Conservation (phyloP, 64 coral and sea anemone genomes). For the Exaiptasia diaphana region DNA sequence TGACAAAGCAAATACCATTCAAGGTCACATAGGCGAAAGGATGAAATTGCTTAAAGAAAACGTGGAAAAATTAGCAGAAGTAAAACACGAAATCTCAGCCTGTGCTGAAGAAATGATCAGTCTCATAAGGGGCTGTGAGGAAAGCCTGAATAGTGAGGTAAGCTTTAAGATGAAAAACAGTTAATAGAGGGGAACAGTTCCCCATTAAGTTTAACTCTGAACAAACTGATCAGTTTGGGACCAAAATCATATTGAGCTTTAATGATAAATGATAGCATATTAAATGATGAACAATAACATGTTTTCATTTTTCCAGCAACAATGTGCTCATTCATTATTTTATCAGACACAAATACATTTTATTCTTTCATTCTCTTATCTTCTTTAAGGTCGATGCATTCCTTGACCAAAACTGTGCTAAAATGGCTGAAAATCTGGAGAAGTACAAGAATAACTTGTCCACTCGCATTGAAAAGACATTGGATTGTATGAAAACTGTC, state of each 20-base stretch:
- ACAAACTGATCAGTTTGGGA: too few relatives aligned
- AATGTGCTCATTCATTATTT: too few relatives aligned
- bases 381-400: neutral
- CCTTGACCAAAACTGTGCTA: neutral
- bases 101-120: neutral
- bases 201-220: too few relatives aligned
- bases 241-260: too few relatives aligned
- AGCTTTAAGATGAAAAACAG: too few relatives aligned
- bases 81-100: neutral
- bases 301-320: too few relatives aligned
- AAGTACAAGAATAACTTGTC: neutral
- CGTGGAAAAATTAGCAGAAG: neutral
- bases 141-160: neutral
- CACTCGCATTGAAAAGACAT: neutral
- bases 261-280: too few relatives aligned
- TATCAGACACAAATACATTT: too few relatives aligned
- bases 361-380: too few relatives aligned
- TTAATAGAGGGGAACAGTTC: too few relatives aligned
- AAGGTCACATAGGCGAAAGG: neutral
- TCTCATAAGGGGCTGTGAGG: neutral
- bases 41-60: neutral
- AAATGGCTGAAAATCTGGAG: neutral
- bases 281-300: too few relatives aligned
- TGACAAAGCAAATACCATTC: neutral
- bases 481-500: neutral